Conservation (phyloP, 2,797 vertebrate genomes). For the Tauraco hartlaubi region DNA sequence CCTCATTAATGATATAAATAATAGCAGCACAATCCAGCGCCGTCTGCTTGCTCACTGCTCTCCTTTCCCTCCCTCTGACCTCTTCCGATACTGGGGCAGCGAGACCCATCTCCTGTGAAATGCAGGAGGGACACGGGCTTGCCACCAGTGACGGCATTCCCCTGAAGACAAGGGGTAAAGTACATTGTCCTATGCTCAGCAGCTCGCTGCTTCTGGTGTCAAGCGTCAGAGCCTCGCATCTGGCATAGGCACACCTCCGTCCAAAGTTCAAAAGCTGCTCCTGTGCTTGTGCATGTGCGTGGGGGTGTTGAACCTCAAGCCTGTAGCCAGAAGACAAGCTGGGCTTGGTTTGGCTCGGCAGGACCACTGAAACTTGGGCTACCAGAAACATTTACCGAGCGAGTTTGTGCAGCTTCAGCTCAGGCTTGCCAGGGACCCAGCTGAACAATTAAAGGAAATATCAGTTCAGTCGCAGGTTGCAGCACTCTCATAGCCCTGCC, state of each 20-base stretch:
- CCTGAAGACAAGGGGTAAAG: not conserved
- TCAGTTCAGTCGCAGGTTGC: slow-evolving; percentile 9
- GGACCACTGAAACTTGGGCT: not conserved
- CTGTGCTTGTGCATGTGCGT: accelerated
- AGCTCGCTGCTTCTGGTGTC: not conserved
- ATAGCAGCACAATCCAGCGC: not conserved
- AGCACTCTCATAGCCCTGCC: slow-evolving; percentile 4
- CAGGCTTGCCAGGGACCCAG: slow-evolving; percentile 42
- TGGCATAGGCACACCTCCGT: not conserved
- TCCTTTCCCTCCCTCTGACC: not conserved
- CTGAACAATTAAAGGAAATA: slow-evolving; percentile 59
- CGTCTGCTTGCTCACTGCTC: not conserved
- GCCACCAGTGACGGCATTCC: not conserved
- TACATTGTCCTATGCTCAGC: not conserved
- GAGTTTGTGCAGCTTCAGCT: not conserved
- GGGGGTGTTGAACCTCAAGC: not conserved
- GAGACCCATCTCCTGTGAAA: not conserved
- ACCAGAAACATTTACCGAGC: not conserved
- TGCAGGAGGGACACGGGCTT: not conserved
- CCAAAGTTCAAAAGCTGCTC: not conserved
- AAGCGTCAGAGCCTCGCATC: accelerated
- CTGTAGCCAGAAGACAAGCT: not conserved
- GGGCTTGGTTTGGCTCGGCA: not conserved
- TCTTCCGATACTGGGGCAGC: not conserved
- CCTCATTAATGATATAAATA: not conserved